phyloP scores from a whole-genome alignment of 2,888 invertebrate genomes.

The Seira sanloemensis region DNA sequence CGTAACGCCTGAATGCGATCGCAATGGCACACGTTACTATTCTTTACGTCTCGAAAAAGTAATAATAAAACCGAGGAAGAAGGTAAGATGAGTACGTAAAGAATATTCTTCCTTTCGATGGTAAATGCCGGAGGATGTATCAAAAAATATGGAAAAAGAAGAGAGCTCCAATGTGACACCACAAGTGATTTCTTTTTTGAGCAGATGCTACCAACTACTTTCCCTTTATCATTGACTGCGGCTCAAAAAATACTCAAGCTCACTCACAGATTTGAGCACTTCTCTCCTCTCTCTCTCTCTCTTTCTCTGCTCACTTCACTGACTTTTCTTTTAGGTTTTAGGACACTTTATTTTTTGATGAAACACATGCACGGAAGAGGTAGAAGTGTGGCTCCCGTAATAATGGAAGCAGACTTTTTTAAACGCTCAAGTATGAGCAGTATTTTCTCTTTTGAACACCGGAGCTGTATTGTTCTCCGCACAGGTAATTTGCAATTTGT shows the following conservation, averaged over 20 bases:
- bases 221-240: conserved; percentile 35
- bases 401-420: not conserved
- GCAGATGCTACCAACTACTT: conserved; percentile 40
- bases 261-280: conserved; percentile 38
- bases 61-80: not conserved
- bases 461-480: too few relatives aligned
- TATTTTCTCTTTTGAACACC: too few relatives aligned
- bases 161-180: not conserved
- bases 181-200: conserved; percentile 43
- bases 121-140: not conserved
- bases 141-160: conserved; percentile 3
- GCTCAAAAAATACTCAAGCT: conserved; percentile 27
- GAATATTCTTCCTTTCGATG: not conserved
- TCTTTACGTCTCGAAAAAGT: too few relatives aligned
- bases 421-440: not conserved
- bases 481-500: too few relatives aligned
- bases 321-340: not conserved
- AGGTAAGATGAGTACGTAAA: not conserved
- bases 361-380: not conserved
- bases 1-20: too few relatives aligned
- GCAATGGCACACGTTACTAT: too few relatives aligned
- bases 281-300: too few relatives aligned
- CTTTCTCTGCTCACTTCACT: not conserved
- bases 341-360: not conserved
- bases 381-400: not conserved